Percentiles rank a stretch among this genome's conserved stretches.
Conservation (phyloP, 2,797 vertebrate genomes). For the Synanceia verrucosa region DNA sequence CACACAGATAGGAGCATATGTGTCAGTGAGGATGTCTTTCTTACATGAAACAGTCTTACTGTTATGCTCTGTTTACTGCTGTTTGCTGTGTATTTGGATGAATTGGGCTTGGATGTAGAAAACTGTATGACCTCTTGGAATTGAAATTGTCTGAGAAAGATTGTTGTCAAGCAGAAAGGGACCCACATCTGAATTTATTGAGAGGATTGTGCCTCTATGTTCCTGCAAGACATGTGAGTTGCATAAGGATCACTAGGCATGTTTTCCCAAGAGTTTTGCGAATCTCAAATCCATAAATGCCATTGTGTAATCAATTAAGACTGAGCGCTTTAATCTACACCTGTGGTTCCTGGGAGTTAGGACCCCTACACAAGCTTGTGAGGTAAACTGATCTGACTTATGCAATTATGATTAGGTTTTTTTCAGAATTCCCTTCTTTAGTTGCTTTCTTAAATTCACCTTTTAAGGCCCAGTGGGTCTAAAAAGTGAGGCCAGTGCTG, state of each 20-base stretch:
- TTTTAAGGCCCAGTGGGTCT: too few relatives aligned
- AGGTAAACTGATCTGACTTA: not conserved
- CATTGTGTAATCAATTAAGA: not conserved
- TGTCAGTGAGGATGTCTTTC: slow-evolving; percentile 41
- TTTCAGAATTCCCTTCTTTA: not conserved
- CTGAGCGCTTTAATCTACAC: not conserved
- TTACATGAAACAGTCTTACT: slow-evolving; percentile 35
- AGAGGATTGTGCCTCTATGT: slow-evolving; percentile 25
- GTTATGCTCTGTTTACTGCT: slow-evolving; percentile 35
- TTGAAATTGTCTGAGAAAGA: not conserved
- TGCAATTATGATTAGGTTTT: not conserved
- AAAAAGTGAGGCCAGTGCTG: too few relatives aligned
- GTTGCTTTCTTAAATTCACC: not conserved
- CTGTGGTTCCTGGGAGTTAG: not conserved
- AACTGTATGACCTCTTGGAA: slow-evolving; percentile 6
- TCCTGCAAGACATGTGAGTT: not conserved
- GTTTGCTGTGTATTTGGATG: slow-evolving; percentile 30
- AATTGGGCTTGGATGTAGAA: slow-evolving; percentile 23
- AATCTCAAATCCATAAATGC: not conserved
- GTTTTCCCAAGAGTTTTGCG: slow-evolving; percentile 1
- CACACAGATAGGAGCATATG: slow-evolving; percentile 36
- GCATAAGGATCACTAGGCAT: not conserved
- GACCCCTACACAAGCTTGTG: not conserved
- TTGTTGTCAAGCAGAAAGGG: slow-evolving; percentile 3
- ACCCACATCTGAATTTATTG: slow-evolving; percentile 17